Evolutionary conservation across 2,113 vertebrate genomes (phyloP).

Genomic region (Thamnaconus septentrionalis): DNA sequence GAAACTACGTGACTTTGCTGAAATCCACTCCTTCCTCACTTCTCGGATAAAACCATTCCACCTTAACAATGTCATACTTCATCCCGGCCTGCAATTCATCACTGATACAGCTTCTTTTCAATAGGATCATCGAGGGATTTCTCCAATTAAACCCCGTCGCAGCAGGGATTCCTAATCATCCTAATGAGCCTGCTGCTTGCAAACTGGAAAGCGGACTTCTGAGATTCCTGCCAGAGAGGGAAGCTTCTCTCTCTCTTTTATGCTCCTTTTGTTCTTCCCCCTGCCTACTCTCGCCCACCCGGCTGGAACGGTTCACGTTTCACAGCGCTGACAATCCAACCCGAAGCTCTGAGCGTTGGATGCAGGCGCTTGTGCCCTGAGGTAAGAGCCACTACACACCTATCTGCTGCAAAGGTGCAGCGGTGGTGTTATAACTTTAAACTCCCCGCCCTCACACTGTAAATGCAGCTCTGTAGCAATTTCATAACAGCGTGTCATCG

Average conservation of each 20-base stretch:
- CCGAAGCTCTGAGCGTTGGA: slow-evolving; percentile 39
- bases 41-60: not conserved
- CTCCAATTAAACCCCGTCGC: slow-evolving; percentile 52
- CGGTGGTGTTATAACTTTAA: slow-evolving; percentile 46
- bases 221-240: slow-evolving; percentile 22
- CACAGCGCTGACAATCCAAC: slow-evolving; percentile 9
- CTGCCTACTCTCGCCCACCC: slow-evolving; percentile 10
- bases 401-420: slow-evolving; percentile 48
- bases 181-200: slow-evolving; percentile 42
- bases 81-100: not conserved
- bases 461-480: slow-evolving; percentile 21
- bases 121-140: slow-evolving; percentile 47
- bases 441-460: slow-evolving; percentile 32
- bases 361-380: slow-evolving; percentile 18
- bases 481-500: too few relatives aligned
- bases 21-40: not conserved
- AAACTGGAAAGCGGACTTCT: slow-evolving; percentile 27
- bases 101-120: slow-evolving; percentile 27
- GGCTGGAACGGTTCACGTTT: slow-evolving; percentile 27
- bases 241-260: slow-evolving; percentile 4
- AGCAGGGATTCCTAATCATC: slow-evolving; percentile 50
- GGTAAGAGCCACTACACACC: slow-evolving; percentile 41
- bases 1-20: not conserved
- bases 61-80: slow-evolving; percentile 8
- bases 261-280: slow-evolving; percentile 2